A percentile compares a stretch with the other conserved stretches of the same genome.
Evolutionary conservation across 2,113 vertebrate genomes (phyloP).

Genomic region (Oreochromis tanganicae): DNA sequence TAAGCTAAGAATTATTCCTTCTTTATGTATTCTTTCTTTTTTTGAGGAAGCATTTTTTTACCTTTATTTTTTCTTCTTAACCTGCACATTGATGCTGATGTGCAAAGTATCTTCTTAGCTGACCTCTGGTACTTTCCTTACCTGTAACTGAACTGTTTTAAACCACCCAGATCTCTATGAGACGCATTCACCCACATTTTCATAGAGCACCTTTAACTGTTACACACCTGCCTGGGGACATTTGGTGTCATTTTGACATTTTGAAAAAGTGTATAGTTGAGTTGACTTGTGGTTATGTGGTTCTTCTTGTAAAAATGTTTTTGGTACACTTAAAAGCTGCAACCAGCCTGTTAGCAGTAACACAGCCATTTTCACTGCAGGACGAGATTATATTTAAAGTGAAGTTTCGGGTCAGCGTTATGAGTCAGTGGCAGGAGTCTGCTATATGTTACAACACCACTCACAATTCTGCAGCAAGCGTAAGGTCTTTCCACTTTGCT

Average conservation of each 20-base stretch:
- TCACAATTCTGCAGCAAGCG: slow-evolving; percentile 23
- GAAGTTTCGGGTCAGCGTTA: slow-evolving; percentile 12
- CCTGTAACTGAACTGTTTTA: not conserved
- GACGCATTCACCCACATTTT: not conserved
- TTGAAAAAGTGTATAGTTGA: not conserved
- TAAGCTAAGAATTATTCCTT: not conserved
- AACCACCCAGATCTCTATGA: not conserved
- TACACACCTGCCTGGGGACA: not conserved
- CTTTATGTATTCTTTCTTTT: not conserved
- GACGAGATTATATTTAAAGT: slow-evolving; percentile 6
- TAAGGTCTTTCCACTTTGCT: slow-evolving; percentile 24
- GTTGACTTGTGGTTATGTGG: not conserved
- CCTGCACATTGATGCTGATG: not conserved
- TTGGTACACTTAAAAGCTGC: not conserved
- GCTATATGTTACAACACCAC: slow-evolving; percentile 31
- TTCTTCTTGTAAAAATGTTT: not conserved
- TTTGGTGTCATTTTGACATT: not conserved
- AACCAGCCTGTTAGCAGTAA: not conserved
- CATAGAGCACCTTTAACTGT: not conserved
- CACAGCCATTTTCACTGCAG: slow-evolving; percentile 4
- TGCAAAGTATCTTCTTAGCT: not conserved
- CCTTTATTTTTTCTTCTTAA: not conserved
- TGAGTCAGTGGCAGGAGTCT: slow-evolving; percentile 15
- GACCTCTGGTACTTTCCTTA: not conserved
- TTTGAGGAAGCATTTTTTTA: not conserved